These are phyloP conservation scores for Apocheima hispidaria DNA, from an alignment of 2,888 invertebrate species.

Conservation along the genomic window DNA sequence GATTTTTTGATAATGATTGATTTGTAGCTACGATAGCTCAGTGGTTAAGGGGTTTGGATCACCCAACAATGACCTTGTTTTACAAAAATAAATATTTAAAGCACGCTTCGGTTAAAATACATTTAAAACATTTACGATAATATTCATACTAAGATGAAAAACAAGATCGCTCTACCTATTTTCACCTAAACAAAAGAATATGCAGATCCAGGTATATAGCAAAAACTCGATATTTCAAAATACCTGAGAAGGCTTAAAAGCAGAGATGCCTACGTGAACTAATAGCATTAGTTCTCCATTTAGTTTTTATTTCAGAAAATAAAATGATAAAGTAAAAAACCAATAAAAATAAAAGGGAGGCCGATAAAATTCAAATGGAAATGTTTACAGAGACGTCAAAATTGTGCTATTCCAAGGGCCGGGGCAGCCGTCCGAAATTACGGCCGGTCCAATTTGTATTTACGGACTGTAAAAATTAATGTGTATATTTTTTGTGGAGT, in stretches of 20 bases:
- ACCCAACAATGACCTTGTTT: too few relatives aligned
- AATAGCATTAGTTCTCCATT: slow-evolving; percentile 15
- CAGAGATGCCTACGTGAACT: slow-evolving; percentile 2
- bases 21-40: not conserved
- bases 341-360: slow-evolving; percentile 62
- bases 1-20: not conserved
- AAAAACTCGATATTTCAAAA: too few relatives aligned
- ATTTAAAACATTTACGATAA: too few relatives aligned
- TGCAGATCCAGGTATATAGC: too few relatives aligned
- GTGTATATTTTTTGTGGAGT: slow-evolving; percentile 47
- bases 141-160: not conserved
- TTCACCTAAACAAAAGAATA: too few relatives aligned
- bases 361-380: slow-evolving; percentile 66
- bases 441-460: slow-evolving; percentile 57
- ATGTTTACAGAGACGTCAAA: slow-evolving; percentile 59
- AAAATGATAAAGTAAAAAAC: slow-evolving; percentile 53
- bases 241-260: too few relatives aligned
- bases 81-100: too few relatives aligned
- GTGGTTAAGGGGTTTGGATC: not conserved
- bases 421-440: slow-evolving; percentile 49
- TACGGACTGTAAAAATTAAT: slow-evolving; percentile 58
- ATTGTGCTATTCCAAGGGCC: slow-evolving; percentile 48
- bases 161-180: not conserved
- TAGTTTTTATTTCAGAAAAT: slow-evolving; percentile 23
- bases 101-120: too few relatives aligned